Evolutionary conservation across 2,888 invertebrate genomes (phyloP), one percentile per base, ranked within the genome.

Genomic region (Hydroisotoma schaefferi): DNA sequence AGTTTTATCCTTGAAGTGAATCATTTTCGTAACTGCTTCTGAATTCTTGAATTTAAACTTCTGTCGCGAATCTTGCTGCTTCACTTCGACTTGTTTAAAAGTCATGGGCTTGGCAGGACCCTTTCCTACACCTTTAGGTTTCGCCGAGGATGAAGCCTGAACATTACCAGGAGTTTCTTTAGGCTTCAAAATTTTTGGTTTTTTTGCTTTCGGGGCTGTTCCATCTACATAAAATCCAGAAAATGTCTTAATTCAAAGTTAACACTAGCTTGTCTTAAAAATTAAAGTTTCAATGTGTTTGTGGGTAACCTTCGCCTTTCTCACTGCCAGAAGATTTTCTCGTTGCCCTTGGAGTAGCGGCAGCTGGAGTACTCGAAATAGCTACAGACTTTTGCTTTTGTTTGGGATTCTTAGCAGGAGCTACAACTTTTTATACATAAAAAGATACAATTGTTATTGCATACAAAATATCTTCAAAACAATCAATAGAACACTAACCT

Each of bases 1-100:
- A 22, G 62, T 68, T 51, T 69, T 69, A 55, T 69, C 65, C 37
- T 68, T 69, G 49, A 65, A 69, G 27, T 66, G 58, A 46, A 69
- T 53, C 2, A 63, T 53, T 47, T 64, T 65, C 6, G 65, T 62
- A 12, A 58, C 49, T 15, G 69, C 67, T 28, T 59, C 57, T 20
- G 38, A 18, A 49, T 66, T 69, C 44, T 60, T 61, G 52, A 69
- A 69, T 29, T 57, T 60, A 54, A 69, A 69, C 48, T 63, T 67
- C 58, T 54, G 60, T 18, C 65, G 55, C 43, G 59, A 63, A 44
- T 64, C 63, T 46, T 57, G 55, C 29, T 69, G 67, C 44, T 68
- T 69, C 1, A 59, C 61, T 10, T 68, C 67, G 3, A 61, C 69
- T 28, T 65, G 65, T 25, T 65, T 65, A 52, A 65, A 65, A n/a